Percentiles rank a stretch among this genome's conserved stretches.
These are phyloP conservation scores for Disparrhopalites patrizii DNA, from an alignment of 2,888 invertebrate species.

Conservation along the genomic window DNA sequence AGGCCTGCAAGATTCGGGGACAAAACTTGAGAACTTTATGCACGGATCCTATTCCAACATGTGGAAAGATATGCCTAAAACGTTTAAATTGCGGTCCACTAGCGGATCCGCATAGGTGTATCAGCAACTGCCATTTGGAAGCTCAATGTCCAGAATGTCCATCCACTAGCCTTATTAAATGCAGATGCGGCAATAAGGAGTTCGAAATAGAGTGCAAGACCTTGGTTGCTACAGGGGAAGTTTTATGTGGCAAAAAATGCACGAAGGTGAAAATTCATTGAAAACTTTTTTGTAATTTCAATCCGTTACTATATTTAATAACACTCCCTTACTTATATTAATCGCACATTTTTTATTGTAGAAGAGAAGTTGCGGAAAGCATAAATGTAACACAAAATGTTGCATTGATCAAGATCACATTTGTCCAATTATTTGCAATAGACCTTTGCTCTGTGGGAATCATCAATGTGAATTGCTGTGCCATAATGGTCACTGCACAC, in stretches of 20 bases:
- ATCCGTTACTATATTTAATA: no score
- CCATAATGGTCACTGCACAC: conserved; percentile 78
- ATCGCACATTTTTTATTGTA: conserved; percentile 52
- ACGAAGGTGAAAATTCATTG: conserved; percentile 61
- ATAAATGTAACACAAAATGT: conserved; percentile 84
- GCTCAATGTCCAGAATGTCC: conserved; percentile 70
- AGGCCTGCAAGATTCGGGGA: conserved; percentile 51
- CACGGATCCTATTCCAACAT: conserved; percentile 75
- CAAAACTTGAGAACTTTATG: conserved; percentile 60
- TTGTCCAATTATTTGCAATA: conserved; percentile 77
- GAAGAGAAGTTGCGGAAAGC: conserved; percentile 78
- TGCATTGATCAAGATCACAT: conserved; percentile 78
- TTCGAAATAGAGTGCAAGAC: conserved; percentile 74
- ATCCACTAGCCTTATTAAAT: conserved; percentile 68
- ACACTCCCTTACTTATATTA: background rate
- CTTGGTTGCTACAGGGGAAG: conserved; percentile 66
- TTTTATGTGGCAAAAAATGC: conserved; percentile 84
- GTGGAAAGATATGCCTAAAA: conserved; percentile 64
- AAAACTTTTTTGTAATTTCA: no score
- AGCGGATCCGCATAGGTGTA: conserved; percentile 65
- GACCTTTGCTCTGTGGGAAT: conserved; percentile 76
- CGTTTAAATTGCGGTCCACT: conserved; percentile 65
- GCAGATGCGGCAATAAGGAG: conserved; percentile 81
- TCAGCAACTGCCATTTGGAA: conserved; percentile 64
- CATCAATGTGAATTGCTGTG: conserved; percentile 87